phyloP scores from a whole-genome alignment of 2,113 vertebrate species.

The Pampusana beccarii region DNA sequence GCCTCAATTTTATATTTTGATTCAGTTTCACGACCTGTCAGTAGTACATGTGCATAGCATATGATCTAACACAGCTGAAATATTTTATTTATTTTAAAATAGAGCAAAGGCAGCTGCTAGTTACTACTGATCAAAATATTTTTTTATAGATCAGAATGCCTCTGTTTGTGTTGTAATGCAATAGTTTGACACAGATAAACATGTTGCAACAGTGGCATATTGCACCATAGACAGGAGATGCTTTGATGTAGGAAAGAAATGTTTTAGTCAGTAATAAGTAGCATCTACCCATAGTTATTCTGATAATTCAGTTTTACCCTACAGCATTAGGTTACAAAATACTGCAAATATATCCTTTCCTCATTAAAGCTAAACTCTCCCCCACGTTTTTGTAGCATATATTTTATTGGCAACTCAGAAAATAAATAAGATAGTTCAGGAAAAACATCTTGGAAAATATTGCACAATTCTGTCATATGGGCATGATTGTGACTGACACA shows the following conservation, averaged over 20 bases:
- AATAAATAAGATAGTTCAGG: not conserved
- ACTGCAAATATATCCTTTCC: not conserved
- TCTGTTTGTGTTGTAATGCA: slow-evolving; percentile 54
- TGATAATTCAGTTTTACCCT: not conserved
- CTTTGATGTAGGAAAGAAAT: slow-evolving; percentile 20
- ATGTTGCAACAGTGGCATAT: slow-evolving; percentile 46
- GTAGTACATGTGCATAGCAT: not conserved
- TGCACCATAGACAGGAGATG: slow-evolving; percentile 30
- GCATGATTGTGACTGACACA: not conserved
- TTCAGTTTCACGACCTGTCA: not conserved
- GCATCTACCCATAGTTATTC: not conserved
- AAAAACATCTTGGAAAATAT: not conserved
- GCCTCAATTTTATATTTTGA: not conserved
- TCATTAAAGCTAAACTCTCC: not conserved
- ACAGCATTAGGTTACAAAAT: not conserved
- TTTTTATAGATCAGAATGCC: slow-evolving; percentile 31
- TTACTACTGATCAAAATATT: not conserved
- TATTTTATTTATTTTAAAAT: slow-evolving; percentile 51
- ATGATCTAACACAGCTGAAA: slow-evolving; percentile 27
- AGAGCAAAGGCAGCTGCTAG: slow-evolving; percentile 52
- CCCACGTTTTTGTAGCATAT: accelerated
- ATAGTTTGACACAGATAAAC: slow-evolving; percentile 32
- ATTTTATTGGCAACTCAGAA: not conserved
- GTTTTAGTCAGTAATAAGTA: not conserved
- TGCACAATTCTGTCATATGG: not conserved